Evolutionary conservation across 1,140 invertebrate genomes (phyloP), one percentile per base, ranked within the genome.

Genomic region (Achatina immaculata): DNA sequence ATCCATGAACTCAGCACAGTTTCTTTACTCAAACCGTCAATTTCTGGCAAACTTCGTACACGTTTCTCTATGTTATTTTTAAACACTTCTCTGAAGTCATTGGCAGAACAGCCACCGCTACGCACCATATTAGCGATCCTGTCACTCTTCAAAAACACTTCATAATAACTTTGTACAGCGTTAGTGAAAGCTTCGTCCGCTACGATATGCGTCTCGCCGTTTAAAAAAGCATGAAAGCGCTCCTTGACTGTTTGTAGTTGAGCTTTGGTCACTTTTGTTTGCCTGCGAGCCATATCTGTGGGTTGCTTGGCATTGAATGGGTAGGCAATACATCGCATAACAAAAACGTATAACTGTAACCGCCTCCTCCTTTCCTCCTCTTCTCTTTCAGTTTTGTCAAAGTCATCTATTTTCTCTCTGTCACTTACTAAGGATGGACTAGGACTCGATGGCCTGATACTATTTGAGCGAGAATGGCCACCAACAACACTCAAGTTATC

Each of bases 281-380:
- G 89, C 68, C 90, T 84, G 77, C 91, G 85, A 21, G 89, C 97
- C 97, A 99, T 97, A 91, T 99, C 98, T 34, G 96, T 98, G 0
- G 98, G 97, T 91, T 99, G 98, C 92, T 99, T 99, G 4, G 97
- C 97, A 92, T 99, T 99, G 92, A 99, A 99, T 11, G 98, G 98
- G 93, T 99, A 99, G 2, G 98, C 97, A 88, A 99, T 95, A 92
- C 98, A 99, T 91, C 98, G 93, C 83, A 97, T 97, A 85, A 99
- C 96, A 92, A 99, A 99, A 78, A 99, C 98, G 92, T 99, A 99
- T 34, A 99, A 92, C 90, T 99, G 98, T 65, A 99, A 94, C 4
- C 89, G 79, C 58, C 84, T 87, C 73, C 88, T 89, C 71, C 90
- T 86, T 65, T 91, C 90, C 80, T 91, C 90, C 79, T 91, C 90